Percentiles rank a stretch among this genome's conserved stretches.
Evolutionary conservation across 2,888 invertebrate species (phyloP).

Genomic region (Cryptops parisi): DNA sequence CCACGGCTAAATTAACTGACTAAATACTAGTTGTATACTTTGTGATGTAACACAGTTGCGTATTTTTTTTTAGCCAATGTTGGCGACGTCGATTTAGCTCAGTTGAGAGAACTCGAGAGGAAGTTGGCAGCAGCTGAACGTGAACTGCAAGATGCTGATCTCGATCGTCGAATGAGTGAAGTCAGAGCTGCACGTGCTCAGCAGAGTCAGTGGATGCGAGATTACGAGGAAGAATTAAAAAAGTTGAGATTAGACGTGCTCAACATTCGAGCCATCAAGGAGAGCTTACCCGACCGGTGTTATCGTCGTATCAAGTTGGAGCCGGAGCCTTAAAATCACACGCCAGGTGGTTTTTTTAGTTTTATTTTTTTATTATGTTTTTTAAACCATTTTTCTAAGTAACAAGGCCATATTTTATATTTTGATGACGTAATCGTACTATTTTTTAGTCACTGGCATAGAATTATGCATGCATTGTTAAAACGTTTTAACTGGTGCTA

Average conservation of each 20-base stretch:
- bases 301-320: conserved; percentile 63
- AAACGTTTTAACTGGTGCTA: too few relatives aligned
- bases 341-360: too few relatives aligned
- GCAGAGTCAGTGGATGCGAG: conserved; percentile 55
- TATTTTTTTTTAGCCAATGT: conserved; percentile 31
- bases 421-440: too few relatives aligned
- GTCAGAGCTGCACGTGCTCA: conserved; percentile 53
- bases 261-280: conserved; percentile 65
- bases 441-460: too few relatives aligned
- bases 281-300: conserved; percentile 60
- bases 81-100: conserved; percentile 23
- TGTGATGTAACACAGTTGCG: too few relatives aligned
- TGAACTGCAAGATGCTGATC: conserved; percentile 51
- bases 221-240: conserved; percentile 60
- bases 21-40: too few relatives aligned
- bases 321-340: conserved; percentile 34
- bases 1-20: too few relatives aligned
- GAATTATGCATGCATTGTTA: too few relatives aligned
- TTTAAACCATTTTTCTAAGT: too few relatives aligned
- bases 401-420: too few relatives aligned
- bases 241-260: conserved; percentile 57
- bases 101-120: conserved; percentile 40
- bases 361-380: too few relatives aligned
- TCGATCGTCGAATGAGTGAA: conserved; percentile 58
- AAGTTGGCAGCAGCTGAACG: conserved; percentile 54